Percentiles rank a stretch among this genome's conserved stretches.
Conservation (phyloP, 2,797 vertebrate genomes). For the Falco peregrinus region DNA sequence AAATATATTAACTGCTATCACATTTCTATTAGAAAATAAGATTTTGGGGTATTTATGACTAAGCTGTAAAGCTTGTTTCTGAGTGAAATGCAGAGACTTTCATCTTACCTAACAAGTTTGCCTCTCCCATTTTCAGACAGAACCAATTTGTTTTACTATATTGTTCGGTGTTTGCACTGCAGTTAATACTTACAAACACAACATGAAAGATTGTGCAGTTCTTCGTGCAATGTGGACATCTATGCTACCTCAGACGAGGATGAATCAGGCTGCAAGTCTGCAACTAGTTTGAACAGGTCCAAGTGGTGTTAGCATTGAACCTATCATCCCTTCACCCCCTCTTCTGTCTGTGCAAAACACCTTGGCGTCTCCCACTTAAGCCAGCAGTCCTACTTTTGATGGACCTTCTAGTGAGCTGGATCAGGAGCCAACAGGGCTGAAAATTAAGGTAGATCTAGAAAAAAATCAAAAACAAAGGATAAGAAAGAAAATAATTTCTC, state of each 20-base stretch:
- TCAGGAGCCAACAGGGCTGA: not conserved
- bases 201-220: not conserved
- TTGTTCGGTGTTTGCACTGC: not conserved
- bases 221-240: not conserved
- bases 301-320: not conserved
- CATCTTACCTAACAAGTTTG: slow-evolving; percentile 22
- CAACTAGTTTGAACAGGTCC: not conserved
- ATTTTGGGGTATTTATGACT: slow-evolving; percentile 50
- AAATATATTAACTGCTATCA: slow-evolving; percentile 55
- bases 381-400: not conserved
- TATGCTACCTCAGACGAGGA: not conserved
- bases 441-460: not conserved
- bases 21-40: slow-evolving; percentile 60
- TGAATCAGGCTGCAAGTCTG: not conserved
- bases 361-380: not conserved
- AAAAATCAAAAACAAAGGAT: not conserved
- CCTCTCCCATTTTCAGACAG: slow-evolving; percentile 31
- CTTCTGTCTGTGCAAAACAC: not conserved
- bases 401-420: not conserved
- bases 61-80: slow-evolving; percentile 44
- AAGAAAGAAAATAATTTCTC: not conserved
- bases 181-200: not conserved
- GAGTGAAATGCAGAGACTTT: slow-evolving; percentile 28
- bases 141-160: slow-evolving; percentile 3
- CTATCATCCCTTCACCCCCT: not conserved